Percentiles rank a stretch among this genome's conserved stretches.
phyloP scores from a whole-genome alignment of 2,797 vertebrate genomes.

The Simalia tracyae region DNA sequence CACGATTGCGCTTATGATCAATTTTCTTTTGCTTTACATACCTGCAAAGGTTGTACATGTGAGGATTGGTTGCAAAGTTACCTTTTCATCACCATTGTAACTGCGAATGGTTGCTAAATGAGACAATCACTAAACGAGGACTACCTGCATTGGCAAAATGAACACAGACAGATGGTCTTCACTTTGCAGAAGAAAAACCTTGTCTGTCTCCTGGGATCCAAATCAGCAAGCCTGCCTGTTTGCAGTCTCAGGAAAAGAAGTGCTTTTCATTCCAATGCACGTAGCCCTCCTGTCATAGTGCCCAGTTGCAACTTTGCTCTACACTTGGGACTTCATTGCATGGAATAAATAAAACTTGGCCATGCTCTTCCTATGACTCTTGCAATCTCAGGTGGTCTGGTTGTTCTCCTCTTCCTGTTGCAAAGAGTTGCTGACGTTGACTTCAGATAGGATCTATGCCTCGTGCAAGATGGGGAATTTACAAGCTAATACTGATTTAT shows the following conservation, averaged over 20 bases:
- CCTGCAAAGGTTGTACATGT: too few relatives aligned
- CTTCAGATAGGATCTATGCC: conserved; percentile 40
- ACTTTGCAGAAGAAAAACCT: too few relatives aligned
- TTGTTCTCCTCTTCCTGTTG: neutral
- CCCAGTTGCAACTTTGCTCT: too few relatives aligned
- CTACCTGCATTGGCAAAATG: neutral
- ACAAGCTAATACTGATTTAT: conserved; percentile 47
- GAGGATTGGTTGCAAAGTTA: too few relatives aligned
- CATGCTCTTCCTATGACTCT: conserved; percentile 10
- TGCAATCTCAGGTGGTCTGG: conserved; percentile 3
- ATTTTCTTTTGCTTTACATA: too few relatives aligned
- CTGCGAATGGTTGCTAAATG: too few relatives aligned
- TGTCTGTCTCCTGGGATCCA: too few relatives aligned
- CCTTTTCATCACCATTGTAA: too few relatives aligned
- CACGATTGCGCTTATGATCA: too few relatives aligned
- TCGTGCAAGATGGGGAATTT: conserved; percentile 19
- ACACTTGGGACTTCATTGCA: neutral
- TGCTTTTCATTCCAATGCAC: too few relatives aligned
- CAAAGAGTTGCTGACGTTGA: conserved; percentile 16
- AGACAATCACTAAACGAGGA: neutral
- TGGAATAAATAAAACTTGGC: conserved; percentile 7
- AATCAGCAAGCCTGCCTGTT: too few relatives aligned
- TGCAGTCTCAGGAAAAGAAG: too few relatives aligned
- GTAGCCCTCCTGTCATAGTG: neutral
- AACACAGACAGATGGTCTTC: neutral